Percentiles rank a stretch among this genome's conserved stretches.
phyloP scores from a whole-genome alignment of 2,888 invertebrate species.

The Sipha maydis region DNA sequence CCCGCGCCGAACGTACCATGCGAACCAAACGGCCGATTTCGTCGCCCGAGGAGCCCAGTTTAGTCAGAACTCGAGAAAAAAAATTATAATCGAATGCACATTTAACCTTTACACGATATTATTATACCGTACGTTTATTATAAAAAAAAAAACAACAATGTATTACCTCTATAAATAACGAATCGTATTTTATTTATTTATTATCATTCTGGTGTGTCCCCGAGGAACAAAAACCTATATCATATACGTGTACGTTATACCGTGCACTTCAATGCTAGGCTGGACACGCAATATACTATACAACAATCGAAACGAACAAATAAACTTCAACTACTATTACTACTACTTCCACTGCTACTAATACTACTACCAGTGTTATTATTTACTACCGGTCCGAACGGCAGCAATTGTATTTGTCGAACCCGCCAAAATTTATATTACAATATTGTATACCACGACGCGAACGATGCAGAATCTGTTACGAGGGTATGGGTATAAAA shows the following conservation, averaged over 20 bases:
- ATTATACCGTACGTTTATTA: background rate
- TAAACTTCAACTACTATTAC: background rate
- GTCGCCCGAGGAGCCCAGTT: slow-evolving; percentile 3
- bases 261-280: slow-evolving; percentile 25
- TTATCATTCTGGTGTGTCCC: background rate
- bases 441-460: too few species aligned
- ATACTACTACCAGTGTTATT: background rate
- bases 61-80: background rate
- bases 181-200: slow-evolving; percentile 37
- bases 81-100: background rate
- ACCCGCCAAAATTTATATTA: background rate
- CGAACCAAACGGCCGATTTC: slow-evolving; percentile 21
- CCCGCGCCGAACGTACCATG: slow-evolving; percentile 10
- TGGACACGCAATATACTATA: slow-evolving; percentile 33
- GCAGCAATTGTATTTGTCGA: background rate
- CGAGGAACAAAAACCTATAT: slow-evolving; percentile 25
- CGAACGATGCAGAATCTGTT: too few species aligned
- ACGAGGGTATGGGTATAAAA: too few species aligned
- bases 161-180: slow-evolving; percentile 39
- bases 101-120: background rate
- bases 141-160: background rate
- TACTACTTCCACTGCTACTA: background rate
- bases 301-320: slow-evolving; percentile 42
- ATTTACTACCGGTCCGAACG: background rate
- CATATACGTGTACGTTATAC: background rate